Evolutionary conservation across 1,140 invertebrate genomes (phyloP).

Genomic region (Bombus balteatus): DNA sequence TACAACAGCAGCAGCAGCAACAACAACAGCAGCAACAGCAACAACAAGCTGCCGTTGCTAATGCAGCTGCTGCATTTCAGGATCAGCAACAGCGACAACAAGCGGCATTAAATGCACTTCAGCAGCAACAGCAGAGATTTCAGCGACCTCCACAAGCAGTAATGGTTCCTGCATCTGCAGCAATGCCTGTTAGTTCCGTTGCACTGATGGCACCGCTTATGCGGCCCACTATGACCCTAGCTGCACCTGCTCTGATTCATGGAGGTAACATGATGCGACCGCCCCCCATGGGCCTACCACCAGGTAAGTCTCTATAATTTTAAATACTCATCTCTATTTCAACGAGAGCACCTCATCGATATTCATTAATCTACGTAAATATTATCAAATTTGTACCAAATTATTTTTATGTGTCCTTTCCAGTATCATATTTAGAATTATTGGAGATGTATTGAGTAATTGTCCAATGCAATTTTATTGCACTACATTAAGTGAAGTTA

Average conservation of each 20-base stretch:
- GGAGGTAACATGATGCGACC: slow-evolving; percentile 90
- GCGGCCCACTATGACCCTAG: slow-evolving; percentile 86
- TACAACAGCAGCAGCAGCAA: slow-evolving; percentile 71
- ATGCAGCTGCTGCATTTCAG: slow-evolving; percentile 78
- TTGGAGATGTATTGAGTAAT: slow-evolving; percentile 4
- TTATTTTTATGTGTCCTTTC: slow-evolving; percentile 23
- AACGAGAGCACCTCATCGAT: slow-evolving; percentile 26
- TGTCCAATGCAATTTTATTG: background rate
- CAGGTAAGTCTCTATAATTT: slow-evolving; percentile 85
- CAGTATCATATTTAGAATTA: slow-evolving; percentile 23
- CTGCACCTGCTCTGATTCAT: slow-evolving; percentile 86
- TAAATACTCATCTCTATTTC: slow-evolving; percentile 36
- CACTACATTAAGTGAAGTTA: background rate
- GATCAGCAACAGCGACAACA: slow-evolving; percentile 82
- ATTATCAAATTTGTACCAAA: slow-evolving; percentile 9
- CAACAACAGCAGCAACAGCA: slow-evolving; percentile 75
- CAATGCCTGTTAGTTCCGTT: slow-evolving; percentile 83
- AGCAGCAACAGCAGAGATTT: slow-evolving; percentile 77
- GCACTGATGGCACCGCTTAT: slow-evolving; percentile 85
- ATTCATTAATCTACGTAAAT: slow-evolving; percentile 30
- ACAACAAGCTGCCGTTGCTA: slow-evolving; percentile 70
- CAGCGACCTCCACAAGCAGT: slow-evolving; percentile 77
- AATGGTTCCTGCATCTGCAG: slow-evolving; percentile 79
- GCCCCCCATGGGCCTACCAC: slow-evolving; percentile 87
- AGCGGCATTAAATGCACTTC: slow-evolving; percentile 75